Evolutionary conservation across 2,888 invertebrate species (phyloP).

Genomic region (Scelioninae gen. 1): DNA sequence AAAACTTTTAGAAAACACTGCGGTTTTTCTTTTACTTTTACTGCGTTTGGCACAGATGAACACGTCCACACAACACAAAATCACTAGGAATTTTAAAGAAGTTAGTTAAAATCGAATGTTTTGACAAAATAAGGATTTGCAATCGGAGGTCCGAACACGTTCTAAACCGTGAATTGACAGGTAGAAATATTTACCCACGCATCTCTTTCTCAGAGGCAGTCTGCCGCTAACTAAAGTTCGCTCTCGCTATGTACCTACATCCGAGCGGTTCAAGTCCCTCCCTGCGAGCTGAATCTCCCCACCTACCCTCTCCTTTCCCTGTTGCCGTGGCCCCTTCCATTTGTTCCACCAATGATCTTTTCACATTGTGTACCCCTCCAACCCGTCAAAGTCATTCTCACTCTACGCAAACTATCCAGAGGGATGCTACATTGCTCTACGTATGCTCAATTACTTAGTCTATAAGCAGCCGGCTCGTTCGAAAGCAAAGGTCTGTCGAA

Average conservation of each 20-base stretch:
- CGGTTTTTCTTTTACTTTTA: neutral
- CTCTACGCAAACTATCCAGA: slow-evolving; percentile 64
- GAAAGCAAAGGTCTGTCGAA: slow-evolving; percentile 55
- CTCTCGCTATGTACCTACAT: slow-evolving; percentile 75
- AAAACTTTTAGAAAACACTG: slow-evolving; percentile 14
- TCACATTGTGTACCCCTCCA: slow-evolving; percentile 67
- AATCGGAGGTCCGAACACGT: slow-evolving; percentile 55
- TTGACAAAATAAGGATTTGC: slow-evolving; percentile 9
- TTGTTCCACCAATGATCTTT: slow-evolving; percentile 70
- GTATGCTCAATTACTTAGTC: slow-evolving; percentile 33
- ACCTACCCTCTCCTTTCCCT: slow-evolving; percentile 66
- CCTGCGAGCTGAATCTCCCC: slow-evolving; percentile 70
- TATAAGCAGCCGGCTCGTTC: slow-evolving; percentile 57
- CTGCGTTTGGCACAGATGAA: neutral
- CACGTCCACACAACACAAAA: slow-evolving; percentile 44
- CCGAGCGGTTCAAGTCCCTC: slow-evolving; percentile 78
- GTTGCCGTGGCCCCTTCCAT: slow-evolving; percentile 68
- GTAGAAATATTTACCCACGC: slow-evolving; percentile 56
- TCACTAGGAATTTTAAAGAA: neutral
- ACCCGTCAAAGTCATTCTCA: slow-evolving; percentile 63
- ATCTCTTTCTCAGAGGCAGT: slow-evolving; percentile 78
- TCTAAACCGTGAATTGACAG: slow-evolving; percentile 28
- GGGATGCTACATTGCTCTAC: slow-evolving; percentile 61
- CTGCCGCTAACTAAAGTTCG: slow-evolving; percentile 83
- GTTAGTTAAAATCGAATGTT: too few relatives aligned